Percentiles rank a stretch among this genome's conserved stretches.
phyloP scores from a whole-genome alignment of 2,797 vertebrate genomes.

The Mastacembelus armatus region DNA sequence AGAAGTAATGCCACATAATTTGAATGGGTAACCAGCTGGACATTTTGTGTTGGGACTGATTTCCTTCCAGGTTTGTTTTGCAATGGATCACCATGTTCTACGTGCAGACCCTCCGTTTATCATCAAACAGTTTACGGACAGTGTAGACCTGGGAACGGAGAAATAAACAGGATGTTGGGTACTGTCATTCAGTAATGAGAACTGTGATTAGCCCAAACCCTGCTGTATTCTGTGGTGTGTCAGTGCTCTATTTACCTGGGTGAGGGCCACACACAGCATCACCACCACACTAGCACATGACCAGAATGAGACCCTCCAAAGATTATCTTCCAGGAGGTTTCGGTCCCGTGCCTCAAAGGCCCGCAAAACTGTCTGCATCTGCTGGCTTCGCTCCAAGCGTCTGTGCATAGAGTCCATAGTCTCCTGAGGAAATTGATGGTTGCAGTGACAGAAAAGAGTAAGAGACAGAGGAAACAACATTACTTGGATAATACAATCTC shows the following conservation, averaged over 20 bases:
- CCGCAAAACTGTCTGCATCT: conserved; percentile 89
- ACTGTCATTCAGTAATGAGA: not conserved
- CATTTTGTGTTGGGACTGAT: conserved; percentile 1
- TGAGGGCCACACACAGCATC: conserved; percentile 88
- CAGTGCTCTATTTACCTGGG: conserved; percentile 81
- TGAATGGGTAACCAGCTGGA: conserved; percentile 15
- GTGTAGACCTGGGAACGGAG: conserved; percentile 86
- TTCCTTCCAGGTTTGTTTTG: not conserved
- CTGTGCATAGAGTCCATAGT: conserved; percentile 88
- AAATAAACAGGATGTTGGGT: not conserved
- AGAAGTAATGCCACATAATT: not conserved
- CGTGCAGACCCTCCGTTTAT: conserved; percentile 86
- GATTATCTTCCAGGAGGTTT: conserved; percentile 91
- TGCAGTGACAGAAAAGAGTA: not conserved
- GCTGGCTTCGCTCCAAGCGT: conserved; percentile 89
- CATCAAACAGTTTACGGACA: conserved; percentile 90
- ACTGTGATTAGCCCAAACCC: not conserved
- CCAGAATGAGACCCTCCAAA: conserved; percentile 92
- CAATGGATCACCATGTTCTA: conserved; percentile 60
- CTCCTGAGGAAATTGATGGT: conserved; percentile 76
- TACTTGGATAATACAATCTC: not conserved
- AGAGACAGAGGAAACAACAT: not conserved
- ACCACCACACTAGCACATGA: conserved; percentile 88
- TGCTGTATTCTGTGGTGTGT: not conserved
- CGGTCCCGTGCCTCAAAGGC: conserved; percentile 92